These are phyloP conservation scores for Ploceus nigricollis DNA, from an alignment of 2,113 vertebrate species.

Conservation along the genomic window DNA sequence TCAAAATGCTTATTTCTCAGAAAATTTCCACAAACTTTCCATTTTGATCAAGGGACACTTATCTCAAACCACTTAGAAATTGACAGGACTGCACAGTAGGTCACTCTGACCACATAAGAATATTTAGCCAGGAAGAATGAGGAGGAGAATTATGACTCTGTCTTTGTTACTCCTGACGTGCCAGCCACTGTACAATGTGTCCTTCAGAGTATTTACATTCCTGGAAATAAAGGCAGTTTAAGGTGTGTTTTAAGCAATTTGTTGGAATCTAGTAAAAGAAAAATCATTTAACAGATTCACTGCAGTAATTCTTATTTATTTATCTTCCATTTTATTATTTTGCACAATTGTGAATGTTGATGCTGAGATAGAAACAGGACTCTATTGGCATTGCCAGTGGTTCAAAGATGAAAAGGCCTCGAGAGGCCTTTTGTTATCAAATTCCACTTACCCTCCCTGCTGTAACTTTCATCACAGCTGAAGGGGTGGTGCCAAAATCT, in stretches of 20 bases:
- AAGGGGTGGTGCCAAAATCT: slow-evolving; percentile 39
- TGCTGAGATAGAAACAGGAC: not conserved
- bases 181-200: not conserved
- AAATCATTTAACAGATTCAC: not conserved
- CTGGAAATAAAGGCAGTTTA: slow-evolving; percentile 8
- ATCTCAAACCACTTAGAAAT: slow-evolving; percentile 12
- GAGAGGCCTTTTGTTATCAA: slow-evolving; percentile 50
- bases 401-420: slow-evolving; percentile 54
- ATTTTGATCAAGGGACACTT: slow-evolving; percentile 22
- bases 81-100: slow-evolving; percentile 1
- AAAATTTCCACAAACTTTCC: slow-evolving; percentile 35
- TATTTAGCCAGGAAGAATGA: not conserved
- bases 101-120: slow-evolving; percentile 17
- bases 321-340: not conserved
- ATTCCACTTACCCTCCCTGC: slow-evolving; percentile 42
- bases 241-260: slow-evolving; percentile 4
- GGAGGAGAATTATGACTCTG: not conserved
- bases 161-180: not conserved
- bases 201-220: slow-evolving; percentile 40
- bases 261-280: slow-evolving; percentile 16
- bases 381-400: slow-evolving; percentile 17
- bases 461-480: slow-evolving; percentile 44
- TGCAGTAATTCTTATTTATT: slow-evolving; percentile 24
- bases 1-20: slow-evolving; percentile 25
- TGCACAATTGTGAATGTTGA: not conserved